phyloP scores from a whole-genome alignment of 2,797 vertebrate species.

The Anguilla marmorata region DNA sequence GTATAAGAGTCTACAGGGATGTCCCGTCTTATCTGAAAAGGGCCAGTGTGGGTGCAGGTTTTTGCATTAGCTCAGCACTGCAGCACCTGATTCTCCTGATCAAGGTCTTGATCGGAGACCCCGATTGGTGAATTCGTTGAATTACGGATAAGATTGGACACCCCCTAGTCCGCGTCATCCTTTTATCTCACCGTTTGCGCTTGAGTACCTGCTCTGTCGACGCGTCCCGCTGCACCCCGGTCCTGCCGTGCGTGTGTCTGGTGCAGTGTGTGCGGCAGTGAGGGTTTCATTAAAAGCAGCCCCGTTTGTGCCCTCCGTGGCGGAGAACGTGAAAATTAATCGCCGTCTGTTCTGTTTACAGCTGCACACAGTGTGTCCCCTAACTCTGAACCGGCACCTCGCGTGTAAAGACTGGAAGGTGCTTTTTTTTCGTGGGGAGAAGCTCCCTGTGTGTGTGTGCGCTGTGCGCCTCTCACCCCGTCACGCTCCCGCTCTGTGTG shows the following conservation, averaged over 20 bases:
- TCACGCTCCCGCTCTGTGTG: background rate
- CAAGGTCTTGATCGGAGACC: no score
- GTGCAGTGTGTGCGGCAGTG: no score
- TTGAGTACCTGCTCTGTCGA: background rate
- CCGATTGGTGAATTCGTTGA: no score
- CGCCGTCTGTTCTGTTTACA: background rate
- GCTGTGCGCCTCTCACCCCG: background rate
- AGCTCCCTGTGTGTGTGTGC: background rate
- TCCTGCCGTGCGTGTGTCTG: background rate
- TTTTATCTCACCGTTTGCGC: background rate
- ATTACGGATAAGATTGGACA: no score
- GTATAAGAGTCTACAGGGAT: no score
- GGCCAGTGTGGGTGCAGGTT: no score
- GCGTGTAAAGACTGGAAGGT: constrained; percentile 15
- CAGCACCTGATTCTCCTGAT: no score
- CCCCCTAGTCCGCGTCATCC: background rate
- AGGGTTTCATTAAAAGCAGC: background rate
- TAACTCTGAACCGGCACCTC: constrained; percentile 10
- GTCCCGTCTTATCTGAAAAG: no score
- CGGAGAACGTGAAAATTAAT: background rate
- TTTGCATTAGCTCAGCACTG: no score
- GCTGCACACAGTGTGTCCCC: constrained; percentile 8
- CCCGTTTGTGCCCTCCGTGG: background rate
- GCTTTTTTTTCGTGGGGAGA: background rate
- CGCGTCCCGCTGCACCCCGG: background rate